Conservation (phyloP, 1,140 invertebrate species). For the Rhagoletis zephyria region DNA sequence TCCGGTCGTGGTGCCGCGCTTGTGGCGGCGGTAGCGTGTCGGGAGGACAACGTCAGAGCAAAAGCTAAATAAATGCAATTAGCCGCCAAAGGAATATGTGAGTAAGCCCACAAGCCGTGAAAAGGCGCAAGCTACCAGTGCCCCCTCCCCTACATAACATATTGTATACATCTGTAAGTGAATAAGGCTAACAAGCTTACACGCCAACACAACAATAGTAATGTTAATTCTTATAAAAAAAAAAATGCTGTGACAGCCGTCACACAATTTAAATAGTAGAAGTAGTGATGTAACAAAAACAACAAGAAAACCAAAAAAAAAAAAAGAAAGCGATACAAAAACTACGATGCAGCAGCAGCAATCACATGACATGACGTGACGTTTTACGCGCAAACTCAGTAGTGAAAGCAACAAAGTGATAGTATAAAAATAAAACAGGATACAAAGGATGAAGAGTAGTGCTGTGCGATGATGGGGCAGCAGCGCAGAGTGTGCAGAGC, state of each 20-base stretch:
- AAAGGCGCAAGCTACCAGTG: conserved; percentile 42
- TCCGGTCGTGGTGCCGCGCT: conserved; percentile 97
- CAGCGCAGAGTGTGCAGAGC: not conserved
- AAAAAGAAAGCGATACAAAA: not conserved
- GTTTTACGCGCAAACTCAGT: conserved; percentile 46
- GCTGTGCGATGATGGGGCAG: not conserved
- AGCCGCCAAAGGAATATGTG: not conserved
- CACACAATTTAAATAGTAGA: conserved; percentile 16
- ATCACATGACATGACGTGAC: conserved; percentile 7
- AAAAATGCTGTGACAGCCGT: not conserved
- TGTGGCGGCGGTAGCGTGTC: conserved; percentile 91
- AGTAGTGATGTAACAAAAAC: conserved; percentile 2
- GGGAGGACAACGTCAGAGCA: conserved; percentile 61
- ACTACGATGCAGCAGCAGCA: conserved; percentile 26
- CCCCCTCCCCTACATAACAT: not conserved
- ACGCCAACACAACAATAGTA: conserved; percentile 19
- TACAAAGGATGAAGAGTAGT: conserved; percentile 29
- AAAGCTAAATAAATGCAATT: conserved; percentile 14
- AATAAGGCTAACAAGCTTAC: conserved; percentile 29
- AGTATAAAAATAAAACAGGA: conserved; percentile 43
- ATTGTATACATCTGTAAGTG: conserved; percentile 29
- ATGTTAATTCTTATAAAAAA: conserved; percentile 3
- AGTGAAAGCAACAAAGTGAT: conserved; percentile 45
- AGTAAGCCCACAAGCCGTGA: not conserved
- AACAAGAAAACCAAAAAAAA: not conserved